A percentile compares a stretch with the other conserved stretches of the same genome.
Evolutionary conservation across 2,113 vertebrate species (phyloP).

Genomic region (Seriola dumerili): DNA sequence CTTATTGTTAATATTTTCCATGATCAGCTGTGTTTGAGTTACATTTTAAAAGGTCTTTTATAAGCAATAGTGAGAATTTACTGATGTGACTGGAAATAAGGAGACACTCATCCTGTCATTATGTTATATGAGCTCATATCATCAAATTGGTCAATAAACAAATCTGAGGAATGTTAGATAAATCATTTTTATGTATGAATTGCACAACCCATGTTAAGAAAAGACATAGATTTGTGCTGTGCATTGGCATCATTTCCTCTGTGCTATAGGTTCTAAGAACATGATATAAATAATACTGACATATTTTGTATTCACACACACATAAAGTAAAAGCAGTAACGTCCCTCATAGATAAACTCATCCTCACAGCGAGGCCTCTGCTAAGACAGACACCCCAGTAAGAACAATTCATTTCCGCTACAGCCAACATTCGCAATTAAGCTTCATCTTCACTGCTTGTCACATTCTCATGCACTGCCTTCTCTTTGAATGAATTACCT

Average conservation of each 20-base stretch:
- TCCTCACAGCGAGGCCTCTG: conserved; percentile 64
- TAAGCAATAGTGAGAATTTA: background rate
- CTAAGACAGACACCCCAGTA: conserved; percentile 66
- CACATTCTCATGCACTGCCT: conserved; percentile 68
- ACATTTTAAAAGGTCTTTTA: conserved; percentile 79
- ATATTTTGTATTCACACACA: conserved; percentile 49
- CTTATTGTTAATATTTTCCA: conserved; percentile 9
- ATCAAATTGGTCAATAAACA: conserved; percentile 22
- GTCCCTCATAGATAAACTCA: conserved; percentile 54
- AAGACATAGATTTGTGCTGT: background rate
- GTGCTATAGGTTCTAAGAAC: background rate
- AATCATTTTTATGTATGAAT: background rate
- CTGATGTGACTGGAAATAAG: background rate
- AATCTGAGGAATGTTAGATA: background rate
- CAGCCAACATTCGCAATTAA: conserved; percentile 72
- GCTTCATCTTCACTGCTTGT: conserved; percentile 76
- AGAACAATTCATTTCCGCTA: conserved; percentile 76
- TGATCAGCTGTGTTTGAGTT: conserved; percentile 39
- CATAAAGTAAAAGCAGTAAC: conserved; percentile 48
- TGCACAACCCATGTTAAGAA: conserved; percentile 4
- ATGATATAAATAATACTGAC: conserved; percentile 20
- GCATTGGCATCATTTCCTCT: background rate
- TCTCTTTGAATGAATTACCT: conserved; percentile 83
- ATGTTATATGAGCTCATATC: conserved; percentile 1
- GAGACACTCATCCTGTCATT: background rate